These are phyloP conservation scores for Yponomeuta evonymella DNA, from an alignment of 2,888 invertebrate genomes.

Conservation along the genomic window DNA sequence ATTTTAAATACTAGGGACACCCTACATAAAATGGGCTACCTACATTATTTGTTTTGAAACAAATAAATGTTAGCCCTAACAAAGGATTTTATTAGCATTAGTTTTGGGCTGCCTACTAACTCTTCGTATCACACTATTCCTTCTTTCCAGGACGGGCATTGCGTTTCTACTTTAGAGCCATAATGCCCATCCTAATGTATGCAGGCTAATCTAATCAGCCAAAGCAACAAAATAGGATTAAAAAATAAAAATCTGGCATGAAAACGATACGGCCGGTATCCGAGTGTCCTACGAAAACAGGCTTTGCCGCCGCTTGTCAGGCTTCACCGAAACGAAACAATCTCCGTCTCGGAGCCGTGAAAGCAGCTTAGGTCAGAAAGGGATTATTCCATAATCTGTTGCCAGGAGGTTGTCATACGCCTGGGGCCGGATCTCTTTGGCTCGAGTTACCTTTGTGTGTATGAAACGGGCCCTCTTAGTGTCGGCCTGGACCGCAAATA, in stretches of 20 bases:
- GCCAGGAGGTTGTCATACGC: constrained; percentile 66
- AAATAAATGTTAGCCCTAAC: background rate
- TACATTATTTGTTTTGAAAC: background rate
- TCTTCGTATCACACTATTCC: too few species aligned
- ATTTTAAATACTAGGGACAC: constrained; percentile 35
- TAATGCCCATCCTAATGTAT: too few species aligned
- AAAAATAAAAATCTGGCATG: constrained; percentile 9
- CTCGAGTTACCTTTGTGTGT: constrained; percentile 11
- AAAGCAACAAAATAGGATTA: constrained; percentile 5
- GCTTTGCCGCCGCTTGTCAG: constrained; percentile 53
- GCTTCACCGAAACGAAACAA: constrained; percentile 53
- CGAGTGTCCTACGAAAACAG: constrained; percentile 17
- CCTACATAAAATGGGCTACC: constrained; percentile 21
- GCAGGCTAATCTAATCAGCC: background rate
- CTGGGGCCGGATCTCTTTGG: constrained; percentile 28
- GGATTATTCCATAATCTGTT: constrained; percentile 69
- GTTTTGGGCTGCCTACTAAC: too few species aligned
- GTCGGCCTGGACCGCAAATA: background rate
- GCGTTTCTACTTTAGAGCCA: background rate
- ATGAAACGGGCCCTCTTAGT: background rate
- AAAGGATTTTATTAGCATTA: too few species aligned
- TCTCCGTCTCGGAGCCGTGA: constrained; percentile 64
- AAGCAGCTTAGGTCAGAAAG: constrained; percentile 67
- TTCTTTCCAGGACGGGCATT: background rate
- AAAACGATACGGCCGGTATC: constrained; percentile 6